Base-by-base conservation (phyloP, 2,888 invertebrate species). In the Smittia sp. region DNA sequence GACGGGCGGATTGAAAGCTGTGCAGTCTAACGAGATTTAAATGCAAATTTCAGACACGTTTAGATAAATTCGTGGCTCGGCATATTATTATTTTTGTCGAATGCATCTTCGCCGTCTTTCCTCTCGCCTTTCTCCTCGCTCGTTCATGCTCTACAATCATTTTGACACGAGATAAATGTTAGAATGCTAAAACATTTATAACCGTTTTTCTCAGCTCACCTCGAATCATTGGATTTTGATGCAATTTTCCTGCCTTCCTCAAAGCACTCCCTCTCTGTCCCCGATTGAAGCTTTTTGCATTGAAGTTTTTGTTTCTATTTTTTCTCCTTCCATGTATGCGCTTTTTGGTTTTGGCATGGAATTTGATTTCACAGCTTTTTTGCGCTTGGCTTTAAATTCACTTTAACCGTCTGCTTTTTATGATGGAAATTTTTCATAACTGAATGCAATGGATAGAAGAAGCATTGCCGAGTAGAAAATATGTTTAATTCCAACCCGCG, bases 41-140 rank as follows among this genome's bases (percentile, higher is more conserved):
- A 70, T 70, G 70, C 58, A 70, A 70, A 70, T 70, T 70, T 70
- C 38, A 58, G 58, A 58, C 70, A 70, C 70, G 70, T 70, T 70
- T 70, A 32, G 58, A 58, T 25, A 25, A 52, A 70, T 70, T 70
- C 70, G 70, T 70, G 58, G 63, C 63, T 25, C 22, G 27, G 25
- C 27, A 27, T 13, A 63, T 63, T 58, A 58, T 58, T 58, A 58
- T 58, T 58, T 52, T 58, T n/a, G 18, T 58, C 22, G 58, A 7
- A 20, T 58, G 58, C 58, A 58, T 58, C 18, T 58, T 58, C 22
- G 58, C 58, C 22, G 58, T 58, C 22, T 58, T 6, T 27, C 58
- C 4, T 15, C 54, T 54, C 7, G 11, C 7, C 15, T 24, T 58
- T 58, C 15, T 3, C 13, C 58, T 24, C 24, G 18, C 24, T 58